Conservation (phyloP, 2,797 vertebrate species). For the Schizopygopsis pylzovi region DNA sequence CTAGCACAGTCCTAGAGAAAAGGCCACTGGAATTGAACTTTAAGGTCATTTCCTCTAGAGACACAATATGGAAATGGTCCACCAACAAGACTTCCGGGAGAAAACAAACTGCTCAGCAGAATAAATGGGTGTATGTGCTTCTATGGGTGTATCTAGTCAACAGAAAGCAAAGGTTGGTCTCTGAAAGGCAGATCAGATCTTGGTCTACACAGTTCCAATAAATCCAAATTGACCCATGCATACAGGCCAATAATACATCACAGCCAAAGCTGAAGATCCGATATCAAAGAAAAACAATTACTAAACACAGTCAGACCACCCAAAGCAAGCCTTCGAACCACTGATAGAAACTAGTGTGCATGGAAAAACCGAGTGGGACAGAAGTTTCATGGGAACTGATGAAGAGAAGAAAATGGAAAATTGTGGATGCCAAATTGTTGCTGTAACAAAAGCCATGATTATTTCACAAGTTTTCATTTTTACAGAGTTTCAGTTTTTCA, state of each 20-base stretch:
- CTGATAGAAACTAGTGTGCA: conserved; percentile 3
- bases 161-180: background rate
- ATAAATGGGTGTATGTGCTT: background rate
- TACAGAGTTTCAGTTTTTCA: background rate
- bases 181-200: conserved; percentile 12
- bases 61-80: background rate
- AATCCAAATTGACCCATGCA: background rate
- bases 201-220: background rate
- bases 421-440: conserved; percentile 20
- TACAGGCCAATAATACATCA: background rate
- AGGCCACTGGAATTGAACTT: background rate
- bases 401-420: background rate
- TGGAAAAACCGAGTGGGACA: conserved; percentile 28
- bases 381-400: conserved; percentile 4
- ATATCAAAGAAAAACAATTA: conserved; percentile 3
- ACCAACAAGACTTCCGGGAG: conserved; percentile 36
- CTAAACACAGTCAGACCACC: conserved; percentile 6
- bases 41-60: conserved; percentile 19
- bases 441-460: background rate
- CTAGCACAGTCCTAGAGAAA: background rate
- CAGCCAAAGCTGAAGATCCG: background rate
- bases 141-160: conserved; percentile 9
- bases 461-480: background rate
- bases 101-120: conserved; percentile 36
- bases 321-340: background rate